A percentile compares a stretch with the other conserved stretches of the same genome.
phyloP scores from a whole-genome alignment of 2,113 vertebrate species.

The Grammomys dolichurus region DNA sequence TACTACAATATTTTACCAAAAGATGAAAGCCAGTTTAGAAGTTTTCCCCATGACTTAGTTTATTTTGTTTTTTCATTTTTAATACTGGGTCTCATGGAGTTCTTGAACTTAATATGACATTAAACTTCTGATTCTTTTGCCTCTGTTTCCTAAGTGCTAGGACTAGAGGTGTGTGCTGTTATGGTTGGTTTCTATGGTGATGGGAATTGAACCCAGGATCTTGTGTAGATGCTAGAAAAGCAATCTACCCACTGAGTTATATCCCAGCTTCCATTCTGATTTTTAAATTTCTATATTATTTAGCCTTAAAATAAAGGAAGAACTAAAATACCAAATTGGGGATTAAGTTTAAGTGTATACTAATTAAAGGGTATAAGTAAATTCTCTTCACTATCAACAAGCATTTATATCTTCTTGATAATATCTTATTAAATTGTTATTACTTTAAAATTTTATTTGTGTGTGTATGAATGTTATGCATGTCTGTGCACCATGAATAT shows the following conservation, averaged over 20 bases:
- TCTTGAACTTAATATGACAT: background rate
- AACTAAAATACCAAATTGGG: conserved; percentile 40
- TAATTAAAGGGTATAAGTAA: conserved; percentile 18
- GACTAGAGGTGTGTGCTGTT: background rate
- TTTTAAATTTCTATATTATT: conserved; percentile 17
- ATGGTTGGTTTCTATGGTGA: background rate
- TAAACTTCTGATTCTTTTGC: background rate
- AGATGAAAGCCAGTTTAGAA: conserved; percentile 32
- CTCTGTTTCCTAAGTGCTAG: background rate
- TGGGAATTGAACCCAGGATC: background rate
- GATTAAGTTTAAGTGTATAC: background rate
- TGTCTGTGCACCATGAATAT: background rate
- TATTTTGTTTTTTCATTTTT: conserved; percentile 51
- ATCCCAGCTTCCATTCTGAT: background rate
- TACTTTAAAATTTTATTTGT: background rate
- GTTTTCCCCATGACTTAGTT: conserved; percentile 59
- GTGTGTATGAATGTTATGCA: background rate
- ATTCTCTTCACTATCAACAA: background rate
- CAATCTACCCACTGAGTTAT: background rate
- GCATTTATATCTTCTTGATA: background rate
- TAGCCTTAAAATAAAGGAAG: conserved; percentile 25
- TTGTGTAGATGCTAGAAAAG: background rate
- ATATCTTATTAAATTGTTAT: conserved; percentile 21
- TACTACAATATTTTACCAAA: conserved; percentile 36
- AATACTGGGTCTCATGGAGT: background rate